Evolutionary conservation across 2,888 invertebrate species (phyloP).

Genomic region (Craniophora ligustri): DNA sequence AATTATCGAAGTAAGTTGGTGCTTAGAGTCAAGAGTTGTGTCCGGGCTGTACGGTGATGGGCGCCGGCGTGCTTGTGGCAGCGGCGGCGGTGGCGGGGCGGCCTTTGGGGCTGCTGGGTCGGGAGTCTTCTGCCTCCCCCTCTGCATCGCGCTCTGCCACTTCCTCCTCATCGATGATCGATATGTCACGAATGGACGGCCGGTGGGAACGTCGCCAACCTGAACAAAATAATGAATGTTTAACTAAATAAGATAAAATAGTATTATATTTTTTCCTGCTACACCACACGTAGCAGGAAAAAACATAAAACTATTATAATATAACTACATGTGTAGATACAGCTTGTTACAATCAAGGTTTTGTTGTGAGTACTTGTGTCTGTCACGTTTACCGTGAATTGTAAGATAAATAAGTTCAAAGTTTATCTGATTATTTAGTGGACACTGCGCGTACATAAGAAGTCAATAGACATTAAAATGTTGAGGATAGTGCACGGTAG

Average conservation of each 20-base stretch:
- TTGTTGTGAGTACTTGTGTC: slow-evolving; percentile 27
- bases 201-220: slow-evolving; percentile 94
- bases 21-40: slow-evolving; percentile 66
- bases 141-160: slow-evolving; percentile 89
- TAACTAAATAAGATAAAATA: no score
- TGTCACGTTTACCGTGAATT: slow-evolving; percentile 51
- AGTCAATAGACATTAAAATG: slow-evolving; percentile 63
- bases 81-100: slow-evolving; percentile 53
- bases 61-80: slow-evolving; percentile 73
- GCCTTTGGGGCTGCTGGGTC: slow-evolving; percentile 58
- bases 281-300: slow-evolving; percentile 30
- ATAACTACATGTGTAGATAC: slow-evolving; percentile 6
- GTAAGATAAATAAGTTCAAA: slow-evolving; percentile 66
- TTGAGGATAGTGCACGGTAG: slow-evolving; percentile 47
- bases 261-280: slow-evolving; percentile 1
- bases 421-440: slow-evolving; percentile 58
- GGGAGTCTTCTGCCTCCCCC: slow-evolving; percentile 64
- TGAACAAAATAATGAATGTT: slow-evolving; percentile 47
- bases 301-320: slow-evolving; percentile 35
- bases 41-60: slow-evolving; percentile 83
- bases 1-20: slow-evolving; percentile 12
- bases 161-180: slow-evolving; percentile 95
- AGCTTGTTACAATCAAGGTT: slow-evolving; percentile 37
- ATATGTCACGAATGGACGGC: slow-evolving; percentile 95
- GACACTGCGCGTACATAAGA: slow-evolving; percentile 25